Evolutionary conservation across 2,797 vertebrate species (phyloP).

Genomic region (Phylloscopus collybita): DNA sequence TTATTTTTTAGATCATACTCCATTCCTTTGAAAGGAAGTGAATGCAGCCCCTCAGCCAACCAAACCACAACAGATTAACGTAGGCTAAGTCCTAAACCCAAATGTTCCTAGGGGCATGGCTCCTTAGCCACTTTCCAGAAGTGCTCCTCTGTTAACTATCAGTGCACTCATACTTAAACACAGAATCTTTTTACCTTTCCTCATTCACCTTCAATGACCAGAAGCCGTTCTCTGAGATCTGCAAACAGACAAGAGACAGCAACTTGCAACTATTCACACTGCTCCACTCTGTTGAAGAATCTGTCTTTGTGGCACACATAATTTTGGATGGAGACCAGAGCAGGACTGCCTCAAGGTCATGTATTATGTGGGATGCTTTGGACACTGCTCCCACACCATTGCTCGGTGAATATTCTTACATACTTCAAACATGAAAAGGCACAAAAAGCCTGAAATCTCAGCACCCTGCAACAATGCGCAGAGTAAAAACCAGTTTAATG

Average conservation of each 20-base stretch:
- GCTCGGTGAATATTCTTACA: not conserved
- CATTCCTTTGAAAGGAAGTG: not conserved
- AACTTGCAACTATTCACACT: not conserved
- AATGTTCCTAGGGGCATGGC: not conserved
- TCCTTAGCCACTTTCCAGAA: not conserved
- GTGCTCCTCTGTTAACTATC: not conserved
- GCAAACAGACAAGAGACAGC: not conserved
- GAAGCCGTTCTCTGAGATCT: not conserved
- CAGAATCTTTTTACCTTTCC: slow-evolving; percentile 39
- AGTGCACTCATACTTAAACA: not conserved
- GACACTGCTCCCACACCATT: not conserved
- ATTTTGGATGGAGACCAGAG: not conserved
- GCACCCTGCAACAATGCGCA: not conserved
- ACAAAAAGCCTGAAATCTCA: not conserved
- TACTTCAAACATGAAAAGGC: not conserved
- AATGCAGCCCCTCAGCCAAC: not conserved
- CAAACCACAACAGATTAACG: not conserved
- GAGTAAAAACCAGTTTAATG: not conserved
- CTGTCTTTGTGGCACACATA: not conserved
- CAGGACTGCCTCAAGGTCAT: not conserved
- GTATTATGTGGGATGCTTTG: not conserved
- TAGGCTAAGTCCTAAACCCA: not conserved
- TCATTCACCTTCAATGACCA: not conserved
- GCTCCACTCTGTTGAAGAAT: not conserved
- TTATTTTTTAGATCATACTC: not conserved